Evolutionary conservation across 2,113 vertebrate species (phyloP), one percentile per base, ranked within the genome.

Genomic region (Oreamnos americanus): DNA sequence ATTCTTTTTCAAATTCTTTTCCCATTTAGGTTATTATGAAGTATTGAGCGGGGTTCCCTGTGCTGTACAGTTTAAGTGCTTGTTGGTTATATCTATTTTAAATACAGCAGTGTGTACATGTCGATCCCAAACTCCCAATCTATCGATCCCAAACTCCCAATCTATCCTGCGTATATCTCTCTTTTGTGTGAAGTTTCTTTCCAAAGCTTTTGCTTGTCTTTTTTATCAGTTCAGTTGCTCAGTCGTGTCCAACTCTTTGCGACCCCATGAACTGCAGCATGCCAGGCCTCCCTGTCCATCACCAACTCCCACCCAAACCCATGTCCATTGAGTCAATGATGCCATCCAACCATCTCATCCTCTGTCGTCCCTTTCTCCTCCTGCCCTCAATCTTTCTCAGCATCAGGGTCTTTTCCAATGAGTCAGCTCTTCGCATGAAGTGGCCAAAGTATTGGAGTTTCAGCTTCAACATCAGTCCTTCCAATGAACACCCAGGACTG

Each of bases 391-490:
- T 62, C 60, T 62, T 62, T 15, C 60, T 14, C 60, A 62, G 60
- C 60, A 62, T 33, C 6, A 30, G 13, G 60, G 60, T 62, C 60
- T 62, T 33, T 62, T 30, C 60, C 12, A 62, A 33, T 62, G 28
- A 30, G 60, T 62, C 2, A 30, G 13, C 26, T 62, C 13, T 30
- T 15, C 0, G 0, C 60, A 62, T 16, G 2, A 62, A 14, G 13
- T 62, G 28, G 60, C 28, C 60, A 33, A 15, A 62, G 60, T 62
- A 30, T 0, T 62, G 60, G 28, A 62, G 60, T 30, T 62, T 62
- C 60, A 62, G 13, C 12, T 62, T 62, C 28, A 62, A 7, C 60
- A 62, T 62, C 60, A 62, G 60, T 62, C 28, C 60, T 62, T 62
- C 60, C 28, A 62, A 14, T 30, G 60, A 62, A 30, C 58, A 62